Conservation (phyloP, 2,797 vertebrate species). For the Chromobotia macracanthus region DNA sequence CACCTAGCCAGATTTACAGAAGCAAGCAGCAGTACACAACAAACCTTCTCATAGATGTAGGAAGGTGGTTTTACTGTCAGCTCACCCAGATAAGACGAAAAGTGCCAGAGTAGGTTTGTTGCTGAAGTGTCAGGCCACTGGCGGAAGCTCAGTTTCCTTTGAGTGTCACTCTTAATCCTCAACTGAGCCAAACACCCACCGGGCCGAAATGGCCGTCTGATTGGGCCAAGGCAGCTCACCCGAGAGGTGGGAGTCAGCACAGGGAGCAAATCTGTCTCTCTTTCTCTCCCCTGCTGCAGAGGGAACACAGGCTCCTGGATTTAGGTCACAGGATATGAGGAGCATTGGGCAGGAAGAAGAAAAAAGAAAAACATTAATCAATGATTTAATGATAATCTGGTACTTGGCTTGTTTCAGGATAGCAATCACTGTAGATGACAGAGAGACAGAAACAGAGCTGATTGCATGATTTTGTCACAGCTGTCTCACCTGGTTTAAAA, state of each 20-base stretch:
- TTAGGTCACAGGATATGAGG: slow-evolving; percentile 42
- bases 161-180: slow-evolving; percentile 54
- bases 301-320: slow-evolving; percentile 39
- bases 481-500: slow-evolving; percentile 45
- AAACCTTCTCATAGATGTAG: slow-evolving; percentile 44
- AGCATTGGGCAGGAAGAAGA: background rate
- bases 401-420: slow-evolving; percentile 41
- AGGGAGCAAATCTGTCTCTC: slow-evolving; percentile 12
- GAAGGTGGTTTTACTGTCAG: slow-evolving; percentile 45
- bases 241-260: slow-evolving; percentile 23
- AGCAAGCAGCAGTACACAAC: slow-evolving; percentile 28
- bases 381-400: slow-evolving; percentile 52
- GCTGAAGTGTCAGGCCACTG: slow-evolving; percentile 34
- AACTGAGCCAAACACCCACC: slow-evolving; percentile 33
- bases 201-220: slow-evolving; percentile 43
- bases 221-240: slow-evolving; percentile 28
- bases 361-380: slow-evolving; percentile 44
- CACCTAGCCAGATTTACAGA: slow-evolving; percentile 1
- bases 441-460: slow-evolving; percentile 4
- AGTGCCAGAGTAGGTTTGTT: slow-evolving; percentile 26
- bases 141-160: slow-evolving; percentile 39
- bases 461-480: slow-evolving; percentile 40
- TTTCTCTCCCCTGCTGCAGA: slow-evolving; percentile 28
- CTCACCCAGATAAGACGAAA: slow-evolving; percentile 22
- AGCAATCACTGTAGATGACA: slow-evolving; percentile 23